Conservation (phyloP, 2,797 vertebrate species). For the Florisuga fusca region DNA sequence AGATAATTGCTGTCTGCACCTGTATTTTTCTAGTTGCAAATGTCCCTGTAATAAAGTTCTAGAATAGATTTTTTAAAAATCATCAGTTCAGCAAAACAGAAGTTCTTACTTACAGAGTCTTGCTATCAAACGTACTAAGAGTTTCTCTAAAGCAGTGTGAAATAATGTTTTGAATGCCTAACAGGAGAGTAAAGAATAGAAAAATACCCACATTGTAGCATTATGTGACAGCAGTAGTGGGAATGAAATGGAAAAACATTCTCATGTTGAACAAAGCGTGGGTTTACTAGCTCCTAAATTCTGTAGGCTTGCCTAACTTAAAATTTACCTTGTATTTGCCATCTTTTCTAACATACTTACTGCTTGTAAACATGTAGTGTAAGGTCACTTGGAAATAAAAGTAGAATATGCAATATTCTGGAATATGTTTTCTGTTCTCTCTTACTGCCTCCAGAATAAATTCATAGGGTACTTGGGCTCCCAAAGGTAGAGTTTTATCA, state of each 20-base stretch:
- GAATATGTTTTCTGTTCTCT: neutral
- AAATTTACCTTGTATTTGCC: neutral
- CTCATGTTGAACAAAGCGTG: neutral
- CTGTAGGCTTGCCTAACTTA: neutral
- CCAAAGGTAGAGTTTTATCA: neutral
- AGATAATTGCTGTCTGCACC: neutral
- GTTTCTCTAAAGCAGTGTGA: neutral
- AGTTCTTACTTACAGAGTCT: neutral
- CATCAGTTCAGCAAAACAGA: neutral
- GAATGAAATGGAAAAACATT: neutral
- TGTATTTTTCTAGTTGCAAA: neutral
- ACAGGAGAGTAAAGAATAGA: neutral
- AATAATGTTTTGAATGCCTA: neutral
- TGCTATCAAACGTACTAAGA: neutral
- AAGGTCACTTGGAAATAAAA: neutral
- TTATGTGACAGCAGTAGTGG: neutral
- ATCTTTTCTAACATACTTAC: neutral
- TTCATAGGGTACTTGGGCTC: neutral
- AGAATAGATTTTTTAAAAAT: neutral
- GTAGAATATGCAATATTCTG: neutral
- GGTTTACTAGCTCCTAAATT: neutral
- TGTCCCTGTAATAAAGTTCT: neutral
- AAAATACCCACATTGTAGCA: neutral
- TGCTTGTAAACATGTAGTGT: neutral
- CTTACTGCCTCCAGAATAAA: neutral